Evolutionary conservation across 1,140 invertebrate genomes (phyloP).

Genomic region (Thaumatotibia leucotreta): DNA sequence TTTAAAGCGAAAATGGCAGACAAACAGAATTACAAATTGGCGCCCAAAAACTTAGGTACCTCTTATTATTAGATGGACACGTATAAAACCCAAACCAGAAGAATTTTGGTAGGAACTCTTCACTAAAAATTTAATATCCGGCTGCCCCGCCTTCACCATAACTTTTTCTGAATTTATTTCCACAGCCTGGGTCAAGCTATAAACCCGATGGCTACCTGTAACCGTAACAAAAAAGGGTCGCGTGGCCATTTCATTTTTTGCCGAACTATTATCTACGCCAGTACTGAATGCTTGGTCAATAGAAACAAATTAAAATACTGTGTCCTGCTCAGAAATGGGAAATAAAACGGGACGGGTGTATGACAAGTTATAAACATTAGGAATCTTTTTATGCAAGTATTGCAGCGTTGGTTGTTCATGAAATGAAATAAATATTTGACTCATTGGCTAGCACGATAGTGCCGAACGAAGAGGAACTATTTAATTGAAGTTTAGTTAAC

Average conservation of each 20-base stretch:
- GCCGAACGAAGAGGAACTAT: too few species aligned
- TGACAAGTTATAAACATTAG: too few species aligned
- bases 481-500: too few species aligned
- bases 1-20: neutral
- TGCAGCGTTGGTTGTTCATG: too few species aligned
- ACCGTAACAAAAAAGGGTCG: neutral
- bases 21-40: neutral
- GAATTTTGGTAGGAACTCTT: neutral
- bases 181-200: neutral
- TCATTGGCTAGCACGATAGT: too few species aligned
- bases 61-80: neutral
- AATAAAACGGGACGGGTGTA: too few species aligned
- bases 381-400: too few species aligned
- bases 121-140: neutral
- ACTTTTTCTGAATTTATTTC: neutral
- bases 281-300: neutral
- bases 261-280: neutral
- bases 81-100: neutral
- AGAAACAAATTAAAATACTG: neutral
- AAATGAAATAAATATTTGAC: too few species aligned
- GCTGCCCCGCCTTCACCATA: neutral
- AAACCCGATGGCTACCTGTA: neutral
- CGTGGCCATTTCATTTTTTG: constrained; percentile 1
- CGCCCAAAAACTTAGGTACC: neutral
- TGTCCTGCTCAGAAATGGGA: neutral